Evolutionary conservation across 2,888 invertebrate genomes (phyloP).

Genomic region (Diabrotica balteata): DNA sequence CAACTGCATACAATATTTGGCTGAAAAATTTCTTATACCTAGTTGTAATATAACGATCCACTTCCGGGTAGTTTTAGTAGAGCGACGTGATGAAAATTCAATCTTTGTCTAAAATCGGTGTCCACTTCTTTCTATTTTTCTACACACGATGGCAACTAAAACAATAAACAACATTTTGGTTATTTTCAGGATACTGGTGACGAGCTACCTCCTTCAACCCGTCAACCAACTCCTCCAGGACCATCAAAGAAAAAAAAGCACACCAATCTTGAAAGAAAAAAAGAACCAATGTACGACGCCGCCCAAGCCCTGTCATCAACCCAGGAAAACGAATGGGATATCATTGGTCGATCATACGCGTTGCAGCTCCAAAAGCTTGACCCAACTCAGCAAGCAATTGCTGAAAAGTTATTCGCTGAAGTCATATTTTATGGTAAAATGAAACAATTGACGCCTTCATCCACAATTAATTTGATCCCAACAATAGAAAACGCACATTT

Average conservation of each 20-base stretch:
- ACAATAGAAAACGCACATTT: background rate
- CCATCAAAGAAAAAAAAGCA: background rate
- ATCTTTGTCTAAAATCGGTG: too few species aligned
- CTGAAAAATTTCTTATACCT: too few species aligned
- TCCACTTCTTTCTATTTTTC: too few species aligned
- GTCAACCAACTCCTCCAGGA: background rate
- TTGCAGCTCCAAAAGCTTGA: background rate
- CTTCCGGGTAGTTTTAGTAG: too few species aligned
- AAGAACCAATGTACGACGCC: background rate
- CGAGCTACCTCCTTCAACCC: too few species aligned
- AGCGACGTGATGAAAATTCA: too few species aligned
- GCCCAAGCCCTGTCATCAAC: background rate
- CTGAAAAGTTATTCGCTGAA: background rate
- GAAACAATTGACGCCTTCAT: background rate
- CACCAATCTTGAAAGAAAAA: background rate
- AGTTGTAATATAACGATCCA: too few species aligned
- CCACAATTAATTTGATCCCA: conserved; percentile 1
- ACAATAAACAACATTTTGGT: too few species aligned
- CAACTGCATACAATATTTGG: too few species aligned
- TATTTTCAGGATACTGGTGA: too few species aligned
- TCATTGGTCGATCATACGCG: background rate
- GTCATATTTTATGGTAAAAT: conserved; percentile 1
- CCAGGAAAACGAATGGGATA: background rate
- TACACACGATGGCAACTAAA: too few species aligned
- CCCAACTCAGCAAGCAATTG: background rate